phyloP scores from a whole-genome alignment of 2,888 invertebrate genomes.

The Phasia obesa region DNA sequence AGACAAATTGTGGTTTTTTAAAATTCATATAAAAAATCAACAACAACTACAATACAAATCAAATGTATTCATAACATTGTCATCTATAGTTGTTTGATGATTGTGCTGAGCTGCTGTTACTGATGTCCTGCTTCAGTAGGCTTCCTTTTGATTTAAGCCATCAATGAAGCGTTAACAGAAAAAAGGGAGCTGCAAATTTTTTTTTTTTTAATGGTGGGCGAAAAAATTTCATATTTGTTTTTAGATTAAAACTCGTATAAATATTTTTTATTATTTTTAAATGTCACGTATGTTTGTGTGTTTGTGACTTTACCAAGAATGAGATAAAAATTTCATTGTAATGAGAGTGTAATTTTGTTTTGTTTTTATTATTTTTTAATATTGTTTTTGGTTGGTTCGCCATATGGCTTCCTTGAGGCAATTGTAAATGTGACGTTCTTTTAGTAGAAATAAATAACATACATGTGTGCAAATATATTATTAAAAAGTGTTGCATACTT shows the following conservation, averaged over 20 bases:
- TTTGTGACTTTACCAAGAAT: background rate
- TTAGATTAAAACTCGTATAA: slow-evolving; percentile 61
- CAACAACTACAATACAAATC: slow-evolving; percentile 55
- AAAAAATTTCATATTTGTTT: slow-evolving; percentile 47
- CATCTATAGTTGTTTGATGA: slow-evolving; percentile 66
- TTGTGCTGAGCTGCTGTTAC: slow-evolving; percentile 48
- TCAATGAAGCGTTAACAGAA: slow-evolving; percentile 60
- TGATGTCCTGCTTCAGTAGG: slow-evolving; percentile 63
- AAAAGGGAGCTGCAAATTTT: slow-evolving; percentile 24
- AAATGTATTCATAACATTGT: slow-evolving; percentile 62
- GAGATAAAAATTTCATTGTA: slow-evolving; percentile 48
- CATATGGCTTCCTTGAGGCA: slow-evolving; percentile 46
- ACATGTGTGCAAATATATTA: background rate
- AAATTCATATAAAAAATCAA: slow-evolving; percentile 48
- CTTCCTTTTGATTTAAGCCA: slow-evolving; percentile 58
- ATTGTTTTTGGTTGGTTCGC: background rate
- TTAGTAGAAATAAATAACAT: background rate
- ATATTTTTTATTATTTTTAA: slow-evolving; percentile 45
- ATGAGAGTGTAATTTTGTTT: slow-evolving; percentile 55
- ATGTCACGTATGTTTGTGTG: background rate
- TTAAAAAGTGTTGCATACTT: slow-evolving; percentile 40
- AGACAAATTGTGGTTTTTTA: slow-evolving; percentile 67
- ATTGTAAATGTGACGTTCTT: slow-evolving; percentile 28
- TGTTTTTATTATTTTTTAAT: slow-evolving; percentile 28
- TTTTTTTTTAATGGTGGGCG: slow-evolving; percentile 4